A percentile compares a stretch with the other conserved stretches of the same genome.
phyloP scores from a whole-genome alignment of 2,888 invertebrate species.

The Helleia helle region DNA sequence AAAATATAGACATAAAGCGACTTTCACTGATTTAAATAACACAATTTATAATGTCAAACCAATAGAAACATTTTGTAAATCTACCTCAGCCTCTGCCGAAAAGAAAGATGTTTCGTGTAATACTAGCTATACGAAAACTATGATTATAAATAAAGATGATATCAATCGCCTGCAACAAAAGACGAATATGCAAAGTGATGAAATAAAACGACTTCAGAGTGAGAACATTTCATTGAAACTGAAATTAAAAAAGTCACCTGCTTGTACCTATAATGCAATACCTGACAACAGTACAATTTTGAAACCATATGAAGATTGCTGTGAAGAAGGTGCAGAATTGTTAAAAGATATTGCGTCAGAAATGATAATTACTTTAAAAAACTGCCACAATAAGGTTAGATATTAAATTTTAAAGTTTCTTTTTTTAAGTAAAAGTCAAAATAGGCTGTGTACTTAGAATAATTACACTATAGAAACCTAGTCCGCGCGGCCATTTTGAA shows the following conservation, averaged over 20 bases:
- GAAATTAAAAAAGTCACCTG: conserved; percentile 37
- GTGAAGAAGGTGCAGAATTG: conserved; percentile 25
- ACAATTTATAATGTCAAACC: conserved; percentile 6
- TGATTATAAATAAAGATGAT: conserved; percentile 28
- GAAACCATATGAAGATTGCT: conserved; percentile 34
- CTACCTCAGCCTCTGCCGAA: conserved; percentile 29
- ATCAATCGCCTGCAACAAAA: conserved; percentile 34
- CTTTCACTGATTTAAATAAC: conserved; percentile 16
- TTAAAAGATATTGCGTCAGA: conserved; percentile 46
- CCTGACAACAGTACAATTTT: conserved; percentile 19
- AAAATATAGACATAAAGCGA: conserved; percentile 15
- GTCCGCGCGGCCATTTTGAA: too few species aligned
- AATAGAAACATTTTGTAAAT: conserved; percentile 27
- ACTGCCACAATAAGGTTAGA: conserved; percentile 46
- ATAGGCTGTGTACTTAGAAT: too few species aligned
- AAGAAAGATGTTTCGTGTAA: conserved; percentile 33
- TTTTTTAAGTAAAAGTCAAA: background rate
- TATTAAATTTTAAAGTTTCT: background rate
- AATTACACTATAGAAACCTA: too few species aligned
- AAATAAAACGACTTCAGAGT: conserved; percentile 37
- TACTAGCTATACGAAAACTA: conserved; percentile 27
- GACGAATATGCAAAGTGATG: conserved; percentile 33
- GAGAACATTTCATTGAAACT: conserved; percentile 43
- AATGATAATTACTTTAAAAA: conserved; percentile 60
- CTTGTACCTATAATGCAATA: conserved; percentile 19